phyloP scores from a whole-genome alignment of 2,888 invertebrate species.

The Drosophila histrio region DNA sequence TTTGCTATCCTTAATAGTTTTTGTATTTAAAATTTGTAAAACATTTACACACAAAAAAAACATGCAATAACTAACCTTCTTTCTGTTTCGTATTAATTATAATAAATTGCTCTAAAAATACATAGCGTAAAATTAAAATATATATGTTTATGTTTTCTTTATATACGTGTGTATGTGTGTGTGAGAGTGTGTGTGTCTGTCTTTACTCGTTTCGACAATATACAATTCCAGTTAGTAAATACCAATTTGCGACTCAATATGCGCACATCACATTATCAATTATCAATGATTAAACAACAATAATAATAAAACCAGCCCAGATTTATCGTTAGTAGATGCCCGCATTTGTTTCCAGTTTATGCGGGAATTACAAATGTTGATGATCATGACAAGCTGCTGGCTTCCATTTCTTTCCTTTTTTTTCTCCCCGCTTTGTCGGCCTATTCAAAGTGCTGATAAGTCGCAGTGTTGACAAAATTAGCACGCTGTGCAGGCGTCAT shows the following conservation, averaged over 20 bases:
- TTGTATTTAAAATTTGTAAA: slow-evolving; percentile 50
- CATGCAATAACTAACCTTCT: slow-evolving; percentile 56
- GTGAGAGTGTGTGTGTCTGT: slow-evolving; percentile 10
- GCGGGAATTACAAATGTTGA: background rate
- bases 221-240: slow-evolving; percentile 67
- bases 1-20: background rate
- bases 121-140: slow-evolving; percentile 62
- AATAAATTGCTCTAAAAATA: slow-evolving; percentile 77
- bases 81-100: slow-evolving; percentile 27
- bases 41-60: slow-evolving; percentile 62
- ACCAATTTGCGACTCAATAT: slow-evolving; percentile 62
- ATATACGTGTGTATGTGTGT: slow-evolving; percentile 14
- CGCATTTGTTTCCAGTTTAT: background rate
- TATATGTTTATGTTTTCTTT: slow-evolving; percentile 28
- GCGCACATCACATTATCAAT: slow-evolving; percentile 72
- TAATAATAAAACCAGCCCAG: background rate
- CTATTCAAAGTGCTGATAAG: slow-evolving; percentile 70
- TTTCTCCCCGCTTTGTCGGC: no score
- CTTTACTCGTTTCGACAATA: slow-evolving; percentile 18
- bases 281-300: slow-evolving; percentile 22
- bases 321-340: no score
- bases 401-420: no score
- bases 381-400: background rate
- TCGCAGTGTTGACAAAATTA: slow-evolving; percentile 40
- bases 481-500: slow-evolving; percentile 88